Base-by-base conservation (phyloP, 2,113 vertebrate species). In the Caranx ignobilis region DNA sequence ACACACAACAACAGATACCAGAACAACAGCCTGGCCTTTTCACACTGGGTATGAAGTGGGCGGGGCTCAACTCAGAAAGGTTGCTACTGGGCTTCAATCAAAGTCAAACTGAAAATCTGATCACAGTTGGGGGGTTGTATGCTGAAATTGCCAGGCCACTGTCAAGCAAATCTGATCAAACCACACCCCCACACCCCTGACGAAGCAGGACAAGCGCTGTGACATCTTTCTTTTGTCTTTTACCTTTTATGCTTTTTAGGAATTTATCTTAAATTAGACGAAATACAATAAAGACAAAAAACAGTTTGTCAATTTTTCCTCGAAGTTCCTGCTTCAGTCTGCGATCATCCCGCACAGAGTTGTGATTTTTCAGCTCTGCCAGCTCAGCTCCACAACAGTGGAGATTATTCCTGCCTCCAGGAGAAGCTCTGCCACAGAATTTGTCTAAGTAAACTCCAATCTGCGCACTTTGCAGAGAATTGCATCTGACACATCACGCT, bases 401-500 rank as follows among this genome's bases (percentile, higher is more conserved):
- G 52, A 71, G 37, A 65, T 80, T 39, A 79, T 84, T 82, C 75
- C 34, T 35, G 48, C 85, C 59, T 75, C 52, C 74, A 26, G 56
- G 56, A 71, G 55, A 57, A 71, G 57, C 65, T 68, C 61, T 52
- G 31, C 39, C 57, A 6, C 59, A 0, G 37, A 60, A 69, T 67
- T 72, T 32, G 21, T 68, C 48, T 65, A 55, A 70, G 71, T 56
- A 77, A 84, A 75, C 61, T 89, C 75, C 79, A 73, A 76, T 81
- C 80, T 84, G 75, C 21, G 31, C 34, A 11, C 61, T 79, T 73
- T 75, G 47, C 73, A 84, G 70, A 54, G 64, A 79, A 80, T 37
- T 41, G 54, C 73, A 71, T 84, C 54, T 71, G 81, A 89, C 85
- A 86, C 68, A 64, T 45, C 81, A 34, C 26, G 34, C 75, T 84